These are phyloP conservation scores for Pachycephala philippinensis DNA, from an alignment of 2,113 vertebrate genomes.

Conservation along the genomic window DNA sequence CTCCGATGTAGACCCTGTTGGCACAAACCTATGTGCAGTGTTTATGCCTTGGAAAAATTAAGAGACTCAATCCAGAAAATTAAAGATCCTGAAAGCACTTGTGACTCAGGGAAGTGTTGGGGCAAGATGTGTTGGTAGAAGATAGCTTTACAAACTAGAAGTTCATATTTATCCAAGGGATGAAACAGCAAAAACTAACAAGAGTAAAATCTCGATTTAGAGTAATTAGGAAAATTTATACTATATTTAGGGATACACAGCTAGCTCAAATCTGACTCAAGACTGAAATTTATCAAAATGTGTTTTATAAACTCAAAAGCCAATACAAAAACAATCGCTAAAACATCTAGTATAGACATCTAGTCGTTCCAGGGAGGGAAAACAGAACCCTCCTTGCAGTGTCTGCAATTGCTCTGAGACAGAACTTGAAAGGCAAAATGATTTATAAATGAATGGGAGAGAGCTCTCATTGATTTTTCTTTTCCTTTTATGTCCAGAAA, in stretches of 20 bases:
- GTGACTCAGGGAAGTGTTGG: background rate
- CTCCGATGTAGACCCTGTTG: accelerated
- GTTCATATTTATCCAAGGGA: background rate
- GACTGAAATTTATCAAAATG: background rate
- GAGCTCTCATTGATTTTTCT: background rate
- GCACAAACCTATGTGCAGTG: accelerated
- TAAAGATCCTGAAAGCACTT: background rate
- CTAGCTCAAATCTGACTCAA: background rate
- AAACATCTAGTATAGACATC: background rate
- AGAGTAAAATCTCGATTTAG: background rate
- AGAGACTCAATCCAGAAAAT: background rate
- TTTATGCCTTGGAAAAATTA: background rate
- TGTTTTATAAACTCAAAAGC: background rate
- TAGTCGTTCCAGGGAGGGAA: background rate
- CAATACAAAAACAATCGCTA: background rate
- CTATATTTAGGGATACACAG: background rate
- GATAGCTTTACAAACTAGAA: background rate
- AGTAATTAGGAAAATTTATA: background rate
- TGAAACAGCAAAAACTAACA: background rate
- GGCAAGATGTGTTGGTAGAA: background rate
- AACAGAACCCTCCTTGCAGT: background rate
- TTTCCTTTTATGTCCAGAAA: background rate
- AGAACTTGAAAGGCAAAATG: slow-evolving; percentile 10
- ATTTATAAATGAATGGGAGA: background rate
- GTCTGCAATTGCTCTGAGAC: background rate